These are phyloP conservation scores for Potamilus streckersoni DNA, from an alignment of 1,140 invertebrate genomes.

Conservation along the genomic window DNA sequence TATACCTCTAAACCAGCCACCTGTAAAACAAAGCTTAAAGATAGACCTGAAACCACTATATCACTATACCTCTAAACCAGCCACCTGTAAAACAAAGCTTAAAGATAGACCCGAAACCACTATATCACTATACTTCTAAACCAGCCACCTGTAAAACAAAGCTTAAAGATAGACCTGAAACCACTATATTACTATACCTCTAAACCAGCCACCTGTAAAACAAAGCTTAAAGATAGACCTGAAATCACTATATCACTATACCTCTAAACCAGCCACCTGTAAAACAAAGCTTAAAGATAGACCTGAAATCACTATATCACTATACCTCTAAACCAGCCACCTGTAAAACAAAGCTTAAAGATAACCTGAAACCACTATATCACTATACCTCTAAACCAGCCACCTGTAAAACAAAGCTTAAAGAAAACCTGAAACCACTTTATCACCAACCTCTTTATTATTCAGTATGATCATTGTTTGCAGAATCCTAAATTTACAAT, in stretches of 20 bases:
- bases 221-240: neutral
- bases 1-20: conserved; percentile 56
- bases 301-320: no score
- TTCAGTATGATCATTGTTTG: no score
- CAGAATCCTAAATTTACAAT: no score
- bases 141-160: conserved; percentile 69
- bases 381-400: conserved; percentile 67
- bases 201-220: conserved; percentile 69
- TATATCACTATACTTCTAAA: no score
- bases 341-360: conserved; percentile 61
- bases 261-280: conserved; percentile 69
- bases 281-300: conserved; percentile 15
- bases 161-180: neutral
- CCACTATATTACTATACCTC: no score
- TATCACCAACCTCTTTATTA: no score
- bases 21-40: conserved; percentile 61
- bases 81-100: conserved; percentile 66
- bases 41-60: neutral
- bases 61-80: conserved; percentile 15
- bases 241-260: no score
- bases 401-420: conserved; percentile 66
- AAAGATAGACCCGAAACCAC: neutral
- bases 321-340: conserved; percentile 56
- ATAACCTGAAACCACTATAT: neutral
- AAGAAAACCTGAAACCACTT: neutral